Evolutionary conservation across 2,113 vertebrate genomes (phyloP), one percentile per base, ranked within the genome.

Genomic region (Beaufortia kweichowensis): DNA sequence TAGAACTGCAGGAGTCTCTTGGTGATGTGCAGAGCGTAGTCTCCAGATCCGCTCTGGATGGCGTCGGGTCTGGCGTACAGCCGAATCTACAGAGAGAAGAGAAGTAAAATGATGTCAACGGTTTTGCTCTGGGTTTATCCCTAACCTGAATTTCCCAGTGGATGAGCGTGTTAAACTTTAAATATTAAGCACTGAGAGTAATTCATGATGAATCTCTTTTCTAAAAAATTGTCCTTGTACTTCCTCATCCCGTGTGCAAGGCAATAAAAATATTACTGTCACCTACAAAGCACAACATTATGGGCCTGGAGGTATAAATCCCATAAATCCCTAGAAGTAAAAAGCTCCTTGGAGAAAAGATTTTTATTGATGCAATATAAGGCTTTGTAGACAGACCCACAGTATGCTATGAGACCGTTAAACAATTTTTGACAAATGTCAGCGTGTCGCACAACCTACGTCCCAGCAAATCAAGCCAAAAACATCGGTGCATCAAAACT

Each of bases 11-110:
- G 94, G 15, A 99, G 92, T 86, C 94, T 94, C 89, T 94, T 95
- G 87, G 97, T 96, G 90, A 99, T 98, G 84, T 97, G 95, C 46
- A 99, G 93, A 29, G 96, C 95, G 83, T 98, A 99, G 89, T 99
- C 94, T 0, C 96, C 97, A 0, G 95, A 95, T 84, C 96, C 97
- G 85, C 95, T 95, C 88, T 95, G 90, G 79, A 98, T 94, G 82
- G 96, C 96, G 76, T 98, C 94, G 0, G 96, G 96, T 76, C 97
- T 92, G 55, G 96, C 96, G 66, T 98, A 98, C 62, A 98, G 89
- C 24, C 97, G 94, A 43, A 99, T 94, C 97, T 98, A 41, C 23
- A 77, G 5, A 62, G 21, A 71, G 28, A 84, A 77, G 31, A 28
- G 83, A 83, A 89, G 81, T 61, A n/a, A 0, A 1, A 61, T 74